A percentile compares a stretch with the other conserved stretches of the same genome.
These are phyloP conservation scores for Pristionchus japonicus DNA, from an alignment of 2,888 invertebrate species.

Conservation along the genomic window DNA sequence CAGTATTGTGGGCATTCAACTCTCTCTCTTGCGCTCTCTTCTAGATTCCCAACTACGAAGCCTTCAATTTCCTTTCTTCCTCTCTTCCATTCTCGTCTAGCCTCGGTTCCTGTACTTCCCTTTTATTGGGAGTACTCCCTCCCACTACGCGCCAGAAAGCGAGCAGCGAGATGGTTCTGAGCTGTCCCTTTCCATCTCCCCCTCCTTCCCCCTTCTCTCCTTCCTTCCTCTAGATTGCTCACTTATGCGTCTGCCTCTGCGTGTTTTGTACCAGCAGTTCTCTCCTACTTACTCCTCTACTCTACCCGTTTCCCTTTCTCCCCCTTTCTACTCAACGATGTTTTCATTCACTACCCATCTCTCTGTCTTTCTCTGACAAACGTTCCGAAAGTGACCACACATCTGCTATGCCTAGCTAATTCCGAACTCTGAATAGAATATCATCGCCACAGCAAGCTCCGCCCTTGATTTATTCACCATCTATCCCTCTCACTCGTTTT, in stretches of 20 bases:
- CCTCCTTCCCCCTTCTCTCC: too few species aligned
- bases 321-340: background rate
- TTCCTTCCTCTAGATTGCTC: background rate
- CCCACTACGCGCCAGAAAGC: background rate
- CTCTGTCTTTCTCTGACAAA: background rate
- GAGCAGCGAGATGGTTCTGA: background rate
- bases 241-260: slow-evolving; percentile 13
- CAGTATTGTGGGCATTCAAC: background rate
- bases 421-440: background rate
- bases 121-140: background rate
- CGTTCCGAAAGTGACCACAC: background rate
- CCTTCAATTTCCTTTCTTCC: slow-evolving; percentile 11
- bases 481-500: background rate
- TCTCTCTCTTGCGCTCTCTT: background rate
- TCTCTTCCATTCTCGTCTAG: background rate
- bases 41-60: background rate
- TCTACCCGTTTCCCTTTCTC: background rate
- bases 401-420: background rate
- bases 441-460: background rate
- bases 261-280: background rate
- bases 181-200: slow-evolving; percentile 1
- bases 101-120: background rate
- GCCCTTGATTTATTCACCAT: background rate
- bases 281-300: slow-evolving; percentile 1
- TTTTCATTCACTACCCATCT: background rate